phyloP scores from a whole-genome alignment of 2,888 invertebrate species.

The Hemaris fuciformis region DNA sequence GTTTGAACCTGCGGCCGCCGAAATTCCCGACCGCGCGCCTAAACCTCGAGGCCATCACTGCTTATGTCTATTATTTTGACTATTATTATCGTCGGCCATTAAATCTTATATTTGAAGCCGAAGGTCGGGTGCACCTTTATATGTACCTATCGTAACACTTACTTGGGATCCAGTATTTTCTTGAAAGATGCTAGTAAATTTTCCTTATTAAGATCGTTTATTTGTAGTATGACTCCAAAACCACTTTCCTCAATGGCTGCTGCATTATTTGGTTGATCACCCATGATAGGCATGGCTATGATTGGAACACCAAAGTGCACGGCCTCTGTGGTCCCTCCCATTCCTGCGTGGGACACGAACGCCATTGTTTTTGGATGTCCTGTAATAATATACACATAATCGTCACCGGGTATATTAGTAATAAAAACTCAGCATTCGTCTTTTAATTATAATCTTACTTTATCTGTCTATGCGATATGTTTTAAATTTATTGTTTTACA shows the following conservation, averaged over 20 bases:
- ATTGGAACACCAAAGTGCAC: conserved; percentile 83
- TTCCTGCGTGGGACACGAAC: conserved; percentile 83
- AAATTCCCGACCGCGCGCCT: no score
- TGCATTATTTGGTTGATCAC: conserved; percentile 83
- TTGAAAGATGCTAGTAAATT: conserved; percentile 74
- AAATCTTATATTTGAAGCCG: background rate
- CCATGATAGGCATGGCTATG: conserved; percentile 80
- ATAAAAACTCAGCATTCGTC: no score
- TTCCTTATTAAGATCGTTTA: conserved; percentile 75
- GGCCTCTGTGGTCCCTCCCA: conserved; percentile 82
- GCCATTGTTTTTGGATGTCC: conserved; percentile 82
- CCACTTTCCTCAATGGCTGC: conserved; percentile 79
- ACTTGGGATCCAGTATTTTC: conserved; percentile 80
- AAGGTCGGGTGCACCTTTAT: background rate
- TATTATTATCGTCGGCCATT: no score
- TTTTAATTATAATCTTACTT: background rate
- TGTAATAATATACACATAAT: conserved; percentile 60
- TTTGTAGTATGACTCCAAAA: conserved; percentile 69
- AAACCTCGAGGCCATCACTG: no score
- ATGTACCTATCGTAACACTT: conserved; percentile 41
- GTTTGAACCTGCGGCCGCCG: no score
- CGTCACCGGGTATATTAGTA: no score
- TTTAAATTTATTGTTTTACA: no score
- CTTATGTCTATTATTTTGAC: no score
- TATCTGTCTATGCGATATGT: no score